Evolutionary conservation across 2,797 vertebrate species (phyloP), one percentile per base, ranked within the genome.

Genomic region (Prunella strophiata): DNA sequence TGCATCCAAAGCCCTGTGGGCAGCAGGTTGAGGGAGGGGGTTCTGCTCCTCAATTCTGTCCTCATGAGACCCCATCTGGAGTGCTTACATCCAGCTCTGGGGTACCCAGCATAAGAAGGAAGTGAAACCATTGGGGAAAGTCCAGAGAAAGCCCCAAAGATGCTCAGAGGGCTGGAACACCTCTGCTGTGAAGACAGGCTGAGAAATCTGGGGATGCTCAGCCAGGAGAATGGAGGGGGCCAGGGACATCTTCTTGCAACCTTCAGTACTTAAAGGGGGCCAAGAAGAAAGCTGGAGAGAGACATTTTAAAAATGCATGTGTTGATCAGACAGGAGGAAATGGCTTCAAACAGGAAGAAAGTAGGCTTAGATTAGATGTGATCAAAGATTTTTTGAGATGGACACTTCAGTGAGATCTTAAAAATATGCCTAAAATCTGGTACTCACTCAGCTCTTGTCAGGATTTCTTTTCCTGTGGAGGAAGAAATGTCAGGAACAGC

Each of bases 41-140:
- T 59, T 74, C 29, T 34, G 61, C 7, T 52, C 29, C 61, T 73
- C 0, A 0, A 1, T 14, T 59, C 52, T 52, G 20, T 7, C 14
- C 38, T 30, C 0, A 0, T 59, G 40, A 67, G 34, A 81, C 8
- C 16, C 30, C 34, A 26, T 4, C 40, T 52, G 38, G 7, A 30
- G 9, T 10, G 6, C n/a, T 29, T 88, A 20, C 40, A 59, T 19
- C 61, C 70, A 67, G 30, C 15, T 54, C 30, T 27, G 40, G 34
- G 30, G 4, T 7, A 32, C 34, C 34, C 48, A 75, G 0, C 18
- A 14, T 3, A 36, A 32, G 18, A 65, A 57, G 26, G 26, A 54
- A 0, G 1, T 54, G 48, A 15, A 75, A 19, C 4, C 27, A 19
- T 20, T 36, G 62, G 18, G 75, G 26, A 10, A 42, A n/a, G 22